Evolutionary conservation across 2,888 invertebrate species (phyloP), one percentile per base, ranked within the genome.

Genomic region (Polymixis flavicincta): DNA sequence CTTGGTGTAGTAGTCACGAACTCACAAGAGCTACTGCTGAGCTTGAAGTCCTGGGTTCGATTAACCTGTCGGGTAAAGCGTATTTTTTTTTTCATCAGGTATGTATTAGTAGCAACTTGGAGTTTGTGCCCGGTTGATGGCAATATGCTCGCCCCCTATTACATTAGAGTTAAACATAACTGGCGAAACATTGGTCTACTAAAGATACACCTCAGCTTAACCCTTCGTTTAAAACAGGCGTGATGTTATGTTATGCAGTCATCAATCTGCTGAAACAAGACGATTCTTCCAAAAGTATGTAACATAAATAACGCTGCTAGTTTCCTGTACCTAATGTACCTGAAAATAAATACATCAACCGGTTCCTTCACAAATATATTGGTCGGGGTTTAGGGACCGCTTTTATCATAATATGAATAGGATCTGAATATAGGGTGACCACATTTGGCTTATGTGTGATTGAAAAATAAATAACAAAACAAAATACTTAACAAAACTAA

Each of bases 391-490:
- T 70, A 73, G 82, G 74, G 69, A 72, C 28, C 25, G 60, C 80
- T 84, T 82, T 85, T 75, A 80, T 59, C 13, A 57, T 73, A 71
- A 71, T 71, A 65, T 80, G 76, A 84, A 85, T 76, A 84, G 65
- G 54, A 66, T 50, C 65, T 66, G 42, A 71, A 61, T 45, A 50
- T 73, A 81, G 76, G 78, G 78, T 54, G 63, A 78, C 79, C 71
- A 82, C n/a, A 32, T 57, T 52, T 59, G 22, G 11, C 8, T 45
- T 45, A 11, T 25, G 13, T 42, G 14, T 45, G 17, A 13, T 32
- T 42, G 8, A 14, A 63, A 73, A 83, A 76, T 32, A 37, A 59
- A 54, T 22, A 42, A 32, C 2, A 52, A 17, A 19, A 22, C 14
- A 25, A 67, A 59, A 19, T 37, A 52, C n/a, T 22, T 52, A 9